Percentiles rank a stretch among this genome's conserved stretches.
phyloP scores from a whole-genome alignment of 2,113 vertebrate species.

The Silurus meridionalis region DNA sequence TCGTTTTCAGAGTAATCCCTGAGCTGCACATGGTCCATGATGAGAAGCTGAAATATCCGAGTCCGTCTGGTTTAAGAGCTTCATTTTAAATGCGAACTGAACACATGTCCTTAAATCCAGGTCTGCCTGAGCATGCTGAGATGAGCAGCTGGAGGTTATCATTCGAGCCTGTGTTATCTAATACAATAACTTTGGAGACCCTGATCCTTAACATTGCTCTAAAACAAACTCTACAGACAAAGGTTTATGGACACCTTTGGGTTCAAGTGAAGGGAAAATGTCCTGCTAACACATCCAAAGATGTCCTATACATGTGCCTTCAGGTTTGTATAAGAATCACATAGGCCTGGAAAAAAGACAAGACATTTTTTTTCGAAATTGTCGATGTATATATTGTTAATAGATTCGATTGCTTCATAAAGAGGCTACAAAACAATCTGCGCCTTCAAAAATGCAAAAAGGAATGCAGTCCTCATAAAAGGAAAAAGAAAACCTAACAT shows the following conservation, averaged over 20 bases:
- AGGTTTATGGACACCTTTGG: too few relatives aligned
- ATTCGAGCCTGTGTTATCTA: not conserved
- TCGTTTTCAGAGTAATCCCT: not conserved
- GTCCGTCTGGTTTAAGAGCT: not conserved
- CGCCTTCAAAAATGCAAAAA: not conserved
- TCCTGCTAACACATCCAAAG: too few relatives aligned
- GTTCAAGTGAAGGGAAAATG: too few relatives aligned
- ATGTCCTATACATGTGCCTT: too few relatives aligned
- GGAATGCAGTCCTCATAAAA: not conserved
- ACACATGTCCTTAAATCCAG: slow-evolving; percentile 16
- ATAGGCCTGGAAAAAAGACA: too few relatives aligned
- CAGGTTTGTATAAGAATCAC: too few relatives aligned
- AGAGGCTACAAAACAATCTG: not conserved
- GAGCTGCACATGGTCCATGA: slow-evolving; percentile 19
- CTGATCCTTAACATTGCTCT: not conserved
- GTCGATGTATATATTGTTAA: not conserved
- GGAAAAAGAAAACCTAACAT: not conserved
- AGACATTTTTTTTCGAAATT: too few relatives aligned
- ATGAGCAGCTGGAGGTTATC: not conserved
- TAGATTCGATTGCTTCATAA: not conserved
- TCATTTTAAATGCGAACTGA: slow-evolving; percentile 3
- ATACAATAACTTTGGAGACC: not conserved
- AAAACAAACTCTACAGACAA: not conserved
- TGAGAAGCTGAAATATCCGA: slow-evolving; percentile 20
- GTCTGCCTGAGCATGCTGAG: not conserved